A percentile compares a stretch with the other conserved stretches of the same genome.
Evolutionary conservation across 2,113 vertebrate species (phyloP).

Genomic region (Aphelocoma coerulescens): DNA sequence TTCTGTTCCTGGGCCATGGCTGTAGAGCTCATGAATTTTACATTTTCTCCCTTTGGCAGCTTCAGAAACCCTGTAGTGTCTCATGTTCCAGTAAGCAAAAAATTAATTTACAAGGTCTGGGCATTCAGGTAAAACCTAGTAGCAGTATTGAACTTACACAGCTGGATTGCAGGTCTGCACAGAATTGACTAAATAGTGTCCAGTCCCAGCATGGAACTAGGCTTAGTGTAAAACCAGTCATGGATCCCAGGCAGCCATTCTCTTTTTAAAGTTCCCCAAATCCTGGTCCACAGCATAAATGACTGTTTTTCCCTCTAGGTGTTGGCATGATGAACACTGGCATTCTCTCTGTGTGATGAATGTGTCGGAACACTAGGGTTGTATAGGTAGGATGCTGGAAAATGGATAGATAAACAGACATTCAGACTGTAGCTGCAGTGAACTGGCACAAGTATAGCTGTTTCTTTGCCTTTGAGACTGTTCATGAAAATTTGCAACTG

Average conservation of each 20-base stretch:
- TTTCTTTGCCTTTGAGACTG: background rate
- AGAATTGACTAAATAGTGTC: background rate
- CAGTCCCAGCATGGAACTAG: background rate
- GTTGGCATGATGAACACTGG: background rate
- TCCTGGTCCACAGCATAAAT: background rate
- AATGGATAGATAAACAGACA: background rate
- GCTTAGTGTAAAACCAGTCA: background rate
- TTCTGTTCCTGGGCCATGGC: background rate
- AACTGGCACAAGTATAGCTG: background rate
- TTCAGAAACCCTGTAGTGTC: background rate
- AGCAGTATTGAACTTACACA: constrained; percentile 22
- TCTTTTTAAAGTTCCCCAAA: background rate
- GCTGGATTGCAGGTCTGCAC: background rate
- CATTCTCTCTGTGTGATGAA: background rate
- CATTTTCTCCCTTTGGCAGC: background rate
- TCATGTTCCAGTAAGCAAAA: background rate
- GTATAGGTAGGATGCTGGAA: background rate
- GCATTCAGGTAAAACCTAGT: constrained; percentile 26
- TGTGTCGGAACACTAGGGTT: background rate
- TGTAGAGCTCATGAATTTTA: background rate
- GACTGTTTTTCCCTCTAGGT: background rate
- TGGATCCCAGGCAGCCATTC: background rate
- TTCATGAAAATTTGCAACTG: background rate
- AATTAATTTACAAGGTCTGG: constrained; percentile 4
- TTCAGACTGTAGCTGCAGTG: background rate